Evolutionary conservation across 2,888 invertebrate species (phyloP), one percentile per base, ranked within the genome.

Genomic region (Lepidonotus clava): DNA sequence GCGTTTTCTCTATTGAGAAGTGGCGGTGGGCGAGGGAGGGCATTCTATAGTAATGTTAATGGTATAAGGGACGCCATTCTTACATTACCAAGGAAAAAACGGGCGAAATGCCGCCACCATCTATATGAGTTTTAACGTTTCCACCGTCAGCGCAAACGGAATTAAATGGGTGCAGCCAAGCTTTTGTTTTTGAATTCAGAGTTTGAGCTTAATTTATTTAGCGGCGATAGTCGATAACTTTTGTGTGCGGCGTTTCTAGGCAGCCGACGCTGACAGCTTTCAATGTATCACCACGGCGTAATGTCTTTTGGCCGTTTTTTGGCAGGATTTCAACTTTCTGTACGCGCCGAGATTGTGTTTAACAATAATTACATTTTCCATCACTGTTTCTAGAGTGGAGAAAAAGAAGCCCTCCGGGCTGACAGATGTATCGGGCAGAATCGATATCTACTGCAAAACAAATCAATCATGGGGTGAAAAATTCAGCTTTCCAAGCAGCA

Each of bases 301-400:
- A 80, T 80, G 51, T 51, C 80, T 80, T 80, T 77, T 80, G 21
- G 46, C 41, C 41, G 46, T 41, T 71, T 14, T 6, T 36, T 4
- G 4, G 71, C 80, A n/a, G 46, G 80, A 80, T 80, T 80, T 80
- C n/a, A 80, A 80, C 41, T 80, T 80, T 41, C 80, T 80, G 80
- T 80, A 80, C 80, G 80, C 51, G 24, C 32, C n/a, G 80, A 80
- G 80, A 80, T 80, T 80, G 80, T 80, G 80, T 80, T 71, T 80
- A 80, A 80, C 80, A 80, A 80, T 80, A 80, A 80, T 80, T 80
- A 80, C 80, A 46, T 80, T 80, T 80, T 80, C 80, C 80, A 80
- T 80, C 80, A 80, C 80, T 51, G 51, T 80, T 80, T 51, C 46
- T 80, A 41, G 80, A 14, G 46, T 24, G 80, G 24, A 18, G 46